Base-by-base conservation (phyloP, 2,113 vertebrate species). In the Lathamus discolor region DNA sequence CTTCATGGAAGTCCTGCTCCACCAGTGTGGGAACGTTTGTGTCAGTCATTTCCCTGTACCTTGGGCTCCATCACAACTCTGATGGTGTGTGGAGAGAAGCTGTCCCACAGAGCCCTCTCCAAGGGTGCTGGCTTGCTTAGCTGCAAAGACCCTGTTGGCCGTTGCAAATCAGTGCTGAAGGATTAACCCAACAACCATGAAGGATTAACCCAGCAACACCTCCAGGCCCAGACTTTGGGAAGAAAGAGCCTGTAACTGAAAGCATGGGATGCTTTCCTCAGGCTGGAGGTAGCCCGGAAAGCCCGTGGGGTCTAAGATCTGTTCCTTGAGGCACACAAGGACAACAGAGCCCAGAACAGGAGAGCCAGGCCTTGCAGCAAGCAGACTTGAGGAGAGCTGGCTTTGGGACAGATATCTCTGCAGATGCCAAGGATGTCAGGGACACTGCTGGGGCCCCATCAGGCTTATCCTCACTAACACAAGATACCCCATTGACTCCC, bases 401-500 rank as follows among this genome's bases (percentile, higher is more conserved):
- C 54, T 75, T 77, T 93, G 62, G 29, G 44, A 86, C 17, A 68
- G 46, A 28, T 7, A 5, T 68, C 39, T 51, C 51, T 70, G 39
- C 22, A 73, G 69, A 72, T n/a, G 62, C 31, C 76, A 67, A 22
- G 43, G 35, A 46, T 79, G 61, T 41, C 46, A 63, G 64, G 35
- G 59, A 28, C 64, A 66, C 19, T 0, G 0, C 49, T 54, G 61
- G 33, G 29, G 49, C 35, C 54, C 22, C 0, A 0, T 68, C 61
- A 64, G 67, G 31, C 61, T 51, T 39, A 3, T 49, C 61, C 49
- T 85, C 22, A 33, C 52, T 2, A 9, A 37, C 39, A 80, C 33
- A 43, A 51, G 48, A 63, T 59, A 35, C 62, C 27, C 74, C 73
- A 52, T 8, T 48, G 44, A 78, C 44, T 66, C 43, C 22, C 7